A percentile compares a stretch with the other conserved stretches of the same genome.
phyloP scores from a whole-genome alignment of 2,113 vertebrate species.

The Xyliphius kryptos region DNA sequence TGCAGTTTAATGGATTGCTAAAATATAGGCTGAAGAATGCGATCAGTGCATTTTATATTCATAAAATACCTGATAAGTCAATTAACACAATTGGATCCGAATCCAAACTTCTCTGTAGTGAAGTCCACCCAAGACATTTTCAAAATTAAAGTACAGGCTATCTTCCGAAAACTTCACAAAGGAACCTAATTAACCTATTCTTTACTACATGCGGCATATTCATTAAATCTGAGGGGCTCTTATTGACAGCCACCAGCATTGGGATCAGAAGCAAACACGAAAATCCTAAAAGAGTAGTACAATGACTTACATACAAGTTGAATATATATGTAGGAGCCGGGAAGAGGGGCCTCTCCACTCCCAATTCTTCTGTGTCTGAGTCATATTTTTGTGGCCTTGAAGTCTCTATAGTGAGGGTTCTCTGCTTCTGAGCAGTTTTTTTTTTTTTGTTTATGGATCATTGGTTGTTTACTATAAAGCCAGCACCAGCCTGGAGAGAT shows the following conservation, averaged over 20 bases:
- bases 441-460: constrained; percentile 75
- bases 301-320: constrained; percentile 57
- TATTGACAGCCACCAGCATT: constrained; percentile 52
- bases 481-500: constrained; percentile 81
- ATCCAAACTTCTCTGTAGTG: no score
- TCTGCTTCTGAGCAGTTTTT: constrained; percentile 55
- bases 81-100: no score
- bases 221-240: constrained; percentile 6
- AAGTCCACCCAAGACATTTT: no score
- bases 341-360: constrained; percentile 66
- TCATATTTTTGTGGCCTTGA: constrained; percentile 81
- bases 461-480: constrained; percentile 86
- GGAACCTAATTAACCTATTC: no score
- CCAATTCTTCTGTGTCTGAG: constrained; percentile 72
- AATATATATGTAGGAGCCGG: constrained; percentile 56
- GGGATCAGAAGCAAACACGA: constrained; percentile 56
- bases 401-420: constrained; percentile 69
- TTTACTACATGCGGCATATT: no score
- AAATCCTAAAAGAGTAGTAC: constrained; percentile 53
- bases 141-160: no score
- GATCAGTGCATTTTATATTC: no score
- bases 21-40: no score
- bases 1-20: no score
- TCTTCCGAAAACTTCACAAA: no score
- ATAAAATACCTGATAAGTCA: no score